These are phyloP conservation scores for Eulacestoma nigropectus DNA, from an alignment of 2,113 vertebrate species.

Conservation along the genomic window DNA sequence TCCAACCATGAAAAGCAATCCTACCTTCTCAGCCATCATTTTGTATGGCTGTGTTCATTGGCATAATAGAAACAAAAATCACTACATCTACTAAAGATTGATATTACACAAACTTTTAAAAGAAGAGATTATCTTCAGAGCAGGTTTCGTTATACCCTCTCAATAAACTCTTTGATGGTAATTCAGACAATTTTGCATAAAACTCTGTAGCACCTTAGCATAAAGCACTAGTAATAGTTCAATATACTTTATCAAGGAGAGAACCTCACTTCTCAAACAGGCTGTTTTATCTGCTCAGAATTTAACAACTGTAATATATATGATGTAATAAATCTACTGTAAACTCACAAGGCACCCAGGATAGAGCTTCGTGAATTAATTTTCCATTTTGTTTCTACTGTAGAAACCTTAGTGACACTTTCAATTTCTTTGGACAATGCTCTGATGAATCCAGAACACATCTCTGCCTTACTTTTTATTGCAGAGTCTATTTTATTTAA, in stretches of 20 bases:
- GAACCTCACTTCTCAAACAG: not conserved
- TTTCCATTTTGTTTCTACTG: not conserved
- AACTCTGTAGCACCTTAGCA: not conserved
- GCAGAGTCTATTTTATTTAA: conserved; percentile 66
- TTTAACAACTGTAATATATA: not conserved
- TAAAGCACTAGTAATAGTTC: not conserved
- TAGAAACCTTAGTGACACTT: conserved; percentile 67
- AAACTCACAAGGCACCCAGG: not conserved
- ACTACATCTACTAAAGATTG: not conserved
- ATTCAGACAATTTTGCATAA: not conserved
- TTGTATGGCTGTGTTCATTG: not conserved
- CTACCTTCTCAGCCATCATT: not conserved
- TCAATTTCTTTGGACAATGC: conserved; percentile 56
- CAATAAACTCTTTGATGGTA: not conserved
- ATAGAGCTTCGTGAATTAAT: not conserved
- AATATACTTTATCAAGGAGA: not conserved
- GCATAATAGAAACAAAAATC: not conserved
- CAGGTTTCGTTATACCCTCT: not conserved
- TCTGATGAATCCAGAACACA: conserved; percentile 50
- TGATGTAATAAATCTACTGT: not conserved
- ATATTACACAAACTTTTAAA: not conserved
- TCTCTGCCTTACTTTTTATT: conserved; percentile 62
- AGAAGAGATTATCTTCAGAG: not conserved
- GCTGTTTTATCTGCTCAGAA: not conserved
- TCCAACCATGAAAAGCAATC: not conserved